Conservation (phyloP, 2,797 vertebrate species). For the Myotis vivesi region DNA sequence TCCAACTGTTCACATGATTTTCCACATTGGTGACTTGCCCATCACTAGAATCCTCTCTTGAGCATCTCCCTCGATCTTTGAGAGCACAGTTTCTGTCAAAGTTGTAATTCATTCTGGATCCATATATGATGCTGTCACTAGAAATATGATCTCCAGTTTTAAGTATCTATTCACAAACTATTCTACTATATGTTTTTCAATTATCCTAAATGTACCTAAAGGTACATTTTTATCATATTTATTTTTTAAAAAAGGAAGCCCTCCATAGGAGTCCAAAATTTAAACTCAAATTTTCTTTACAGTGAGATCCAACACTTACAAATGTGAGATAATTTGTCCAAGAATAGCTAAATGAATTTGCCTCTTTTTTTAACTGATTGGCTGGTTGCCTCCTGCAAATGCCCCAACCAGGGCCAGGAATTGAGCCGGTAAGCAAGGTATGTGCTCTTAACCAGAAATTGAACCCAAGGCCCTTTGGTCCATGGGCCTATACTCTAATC, state of each 20-base stretch:
- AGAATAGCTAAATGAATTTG: background rate
- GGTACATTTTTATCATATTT: background rate
- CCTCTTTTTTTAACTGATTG: background rate
- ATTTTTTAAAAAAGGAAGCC: background rate
- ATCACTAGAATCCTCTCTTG: background rate
- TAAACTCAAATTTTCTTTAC: background rate
- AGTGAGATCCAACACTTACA: background rate
- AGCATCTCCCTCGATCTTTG: background rate
- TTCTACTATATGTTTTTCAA: background rate
- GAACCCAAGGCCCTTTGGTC: too few species aligned
- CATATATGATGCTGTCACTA: background rate
- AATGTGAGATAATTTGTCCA: background rate
- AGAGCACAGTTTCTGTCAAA: background rate
- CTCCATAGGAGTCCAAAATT: too few species aligned
- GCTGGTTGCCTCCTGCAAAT: too few species aligned
- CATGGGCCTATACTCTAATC: too few species aligned
- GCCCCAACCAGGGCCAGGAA: too few species aligned
- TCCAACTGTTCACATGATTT: background rate
- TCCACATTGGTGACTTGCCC: background rate
- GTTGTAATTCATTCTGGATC: slow-evolving; percentile 19
- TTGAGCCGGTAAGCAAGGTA: too few species aligned
- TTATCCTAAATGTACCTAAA: background rate
- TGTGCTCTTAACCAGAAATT: too few species aligned
- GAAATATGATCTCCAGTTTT: background rate
- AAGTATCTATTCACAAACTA: background rate